These are phyloP conservation scores for Hypanus sabinus DNA, from an alignment of 2,113 vertebrate species.

Conservation along the genomic window DNA sequence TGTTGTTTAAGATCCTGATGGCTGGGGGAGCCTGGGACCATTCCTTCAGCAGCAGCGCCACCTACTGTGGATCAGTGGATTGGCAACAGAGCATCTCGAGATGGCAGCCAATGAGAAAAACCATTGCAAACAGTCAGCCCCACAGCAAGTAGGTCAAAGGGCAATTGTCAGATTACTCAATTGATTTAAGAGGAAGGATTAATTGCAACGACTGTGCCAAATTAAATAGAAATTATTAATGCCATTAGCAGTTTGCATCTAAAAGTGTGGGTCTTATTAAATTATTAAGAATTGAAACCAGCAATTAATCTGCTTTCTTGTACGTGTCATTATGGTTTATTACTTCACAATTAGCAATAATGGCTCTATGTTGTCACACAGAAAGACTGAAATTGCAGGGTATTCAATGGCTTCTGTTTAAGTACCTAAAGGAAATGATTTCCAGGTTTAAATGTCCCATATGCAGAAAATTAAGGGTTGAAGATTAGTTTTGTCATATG, in stretches of 20 bases:
- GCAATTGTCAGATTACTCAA: background rate
- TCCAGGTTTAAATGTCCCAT: no score
- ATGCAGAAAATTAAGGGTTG: no score
- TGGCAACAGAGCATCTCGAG: background rate
- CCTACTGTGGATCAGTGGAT: background rate
- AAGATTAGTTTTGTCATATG: no score
- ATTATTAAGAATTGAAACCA: conserved; percentile 8
- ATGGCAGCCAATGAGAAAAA: background rate
- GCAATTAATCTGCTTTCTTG: conserved; percentile 27
- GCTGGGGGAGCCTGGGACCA: no score
- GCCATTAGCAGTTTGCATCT: conserved; percentile 11
- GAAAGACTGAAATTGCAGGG: background rate
- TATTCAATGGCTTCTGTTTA: background rate
- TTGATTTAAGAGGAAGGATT: conserved; percentile 30
- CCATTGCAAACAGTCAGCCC: background rate
- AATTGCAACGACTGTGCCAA: background rate
- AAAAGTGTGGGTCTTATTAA: background rate
- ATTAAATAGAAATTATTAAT: conserved; percentile 34
- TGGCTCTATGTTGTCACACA: background rate
- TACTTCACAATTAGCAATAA: conserved; percentile 15
- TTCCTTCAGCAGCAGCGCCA: background rate
- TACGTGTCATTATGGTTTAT: conserved; percentile 23
- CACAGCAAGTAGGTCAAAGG: background rate
- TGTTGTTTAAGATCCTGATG: no score
- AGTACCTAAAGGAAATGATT: background rate